Conservation (phyloP, 2,797 vertebrate genomes). For the Takifugu ocellatus region DNA sequence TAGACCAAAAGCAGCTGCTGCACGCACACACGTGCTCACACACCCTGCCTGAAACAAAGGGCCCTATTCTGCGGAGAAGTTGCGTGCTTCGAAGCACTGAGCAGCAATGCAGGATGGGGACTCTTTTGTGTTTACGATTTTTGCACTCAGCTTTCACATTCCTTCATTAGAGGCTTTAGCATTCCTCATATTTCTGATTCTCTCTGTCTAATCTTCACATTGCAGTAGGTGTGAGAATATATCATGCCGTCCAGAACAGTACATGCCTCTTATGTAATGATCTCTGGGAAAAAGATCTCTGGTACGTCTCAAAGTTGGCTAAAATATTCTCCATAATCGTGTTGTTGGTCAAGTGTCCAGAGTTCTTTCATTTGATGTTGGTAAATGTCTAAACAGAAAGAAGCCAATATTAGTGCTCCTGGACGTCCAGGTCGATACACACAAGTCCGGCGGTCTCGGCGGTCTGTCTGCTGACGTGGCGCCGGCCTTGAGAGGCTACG, state of each 20-base stretch:
- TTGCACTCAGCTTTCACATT: conserved; percentile 1
- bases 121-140: background rate
- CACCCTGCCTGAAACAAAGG: conserved; percentile 33
- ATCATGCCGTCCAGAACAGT: too few relatives aligned
- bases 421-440: conserved; percentile 31
- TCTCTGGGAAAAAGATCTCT: too few relatives aligned
- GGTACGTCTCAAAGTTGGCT: too few relatives aligned
- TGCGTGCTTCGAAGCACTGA: conserved; percentile 17
- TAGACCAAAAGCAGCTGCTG: conserved; percentile 40
- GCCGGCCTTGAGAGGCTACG: background rate
- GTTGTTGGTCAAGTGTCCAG: too few relatives aligned
- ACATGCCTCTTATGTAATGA: too few relatives aligned
- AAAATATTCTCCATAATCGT: too few relatives aligned
- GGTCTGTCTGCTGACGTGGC: conserved; percentile 24
- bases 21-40: conserved; percentile 2
- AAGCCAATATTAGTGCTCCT: too few relatives aligned
- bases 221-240: conserved; percentile 1
- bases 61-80: conserved; percentile 23
- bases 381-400: too few relatives aligned
- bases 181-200: too few relatives aligned
- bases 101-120: background rate
- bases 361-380: too few relatives aligned
- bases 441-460: conserved; percentile 13
- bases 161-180: background rate
- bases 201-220: background rate